Evolutionary conservation across 2,113 vertebrate species (phyloP), one percentile per base, ranked within the genome.

Genomic region (Speoplatyrhinus poulsoni): DNA sequence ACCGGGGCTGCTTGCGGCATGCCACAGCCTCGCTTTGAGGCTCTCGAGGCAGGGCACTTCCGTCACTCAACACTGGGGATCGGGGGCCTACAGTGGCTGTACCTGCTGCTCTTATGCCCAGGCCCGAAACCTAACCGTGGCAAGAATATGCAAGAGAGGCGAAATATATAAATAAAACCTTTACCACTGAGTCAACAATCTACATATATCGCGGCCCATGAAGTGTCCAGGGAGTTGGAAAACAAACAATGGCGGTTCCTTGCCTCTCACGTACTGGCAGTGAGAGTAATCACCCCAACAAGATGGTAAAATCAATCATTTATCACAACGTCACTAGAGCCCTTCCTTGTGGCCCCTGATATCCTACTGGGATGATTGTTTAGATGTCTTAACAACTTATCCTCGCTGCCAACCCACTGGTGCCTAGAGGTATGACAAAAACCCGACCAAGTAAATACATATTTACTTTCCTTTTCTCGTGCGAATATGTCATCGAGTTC

Each of bases 81-180:
- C 0, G 60, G 75, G 80, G 63, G 69, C 66, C 49, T 62, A 48
- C 56, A 57, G 59, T 75, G 19, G 58, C 46, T 70, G 52, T 17
- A 48, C 50, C 67, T 73, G 8, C 70, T 33, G 10, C 72, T 68
- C 72, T 80, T 41, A 17, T 70, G 73, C 81, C 47, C 32, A 6
- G 49, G 49, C 50, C 72, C 70, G 46, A 59, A 26, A 33, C 62
- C 52, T 50, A 48, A 76, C 55, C 7, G 63, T 56, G 80, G 64
- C 72, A 16, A 62, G 47, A 84, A 86, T 82, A 74, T 80, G 85
- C 86, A 84, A 80, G 60, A 52, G 65, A 63, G 65, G 84, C 84
- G 77, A 77, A 69, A 80, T 32, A 77, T 89, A 87, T 85, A 90
- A 90, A 88, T 86, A 88, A 41, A 84, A 75, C 73, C 8, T 33